Conservation (phyloP, 2,888 invertebrate species). For the Anagyrus pseudococci region DNA sequence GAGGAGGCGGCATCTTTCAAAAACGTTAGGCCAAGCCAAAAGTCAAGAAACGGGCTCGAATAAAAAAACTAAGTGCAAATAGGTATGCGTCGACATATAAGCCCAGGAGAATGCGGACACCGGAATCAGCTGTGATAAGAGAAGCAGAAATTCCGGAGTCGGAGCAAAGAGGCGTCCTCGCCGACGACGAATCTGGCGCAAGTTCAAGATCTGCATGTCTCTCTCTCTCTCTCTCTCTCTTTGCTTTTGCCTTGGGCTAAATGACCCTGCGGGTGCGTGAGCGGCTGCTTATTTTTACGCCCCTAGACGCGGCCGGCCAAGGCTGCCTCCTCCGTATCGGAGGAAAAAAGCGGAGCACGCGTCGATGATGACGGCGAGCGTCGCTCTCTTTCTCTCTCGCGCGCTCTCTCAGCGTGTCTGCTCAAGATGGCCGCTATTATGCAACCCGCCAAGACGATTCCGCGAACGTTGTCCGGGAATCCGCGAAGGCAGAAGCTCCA, state of each 20-base stretch:
- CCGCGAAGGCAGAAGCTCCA: no score
- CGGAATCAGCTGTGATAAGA: conserved; percentile 14
- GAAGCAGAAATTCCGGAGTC: conserved; percentile 3
- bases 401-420: no score
- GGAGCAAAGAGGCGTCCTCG: no score
- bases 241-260: conserved; percentile 28
- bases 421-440: conserved; percentile 59
- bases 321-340: no score
- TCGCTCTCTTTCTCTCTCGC: no score
- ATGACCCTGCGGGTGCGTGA: conserved; percentile 21
- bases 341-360: no score
- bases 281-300: conserved; percentile 31
- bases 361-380: no score
- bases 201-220: conserved; percentile 43
- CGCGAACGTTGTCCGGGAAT: no score
- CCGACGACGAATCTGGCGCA: conserved; percentile 43
- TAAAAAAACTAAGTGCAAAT: no score
- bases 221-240: background rate
- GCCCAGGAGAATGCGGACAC: no score
- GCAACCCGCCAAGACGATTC: no score
- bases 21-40: background rate
- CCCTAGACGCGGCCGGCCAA: conserved; percentile 33
- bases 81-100: background rate
- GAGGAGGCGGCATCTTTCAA: no score
- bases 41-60: background rate